Conservation (phyloP, 92 coral and sea anemone species). For the Paramuricea clavata region DNA sequence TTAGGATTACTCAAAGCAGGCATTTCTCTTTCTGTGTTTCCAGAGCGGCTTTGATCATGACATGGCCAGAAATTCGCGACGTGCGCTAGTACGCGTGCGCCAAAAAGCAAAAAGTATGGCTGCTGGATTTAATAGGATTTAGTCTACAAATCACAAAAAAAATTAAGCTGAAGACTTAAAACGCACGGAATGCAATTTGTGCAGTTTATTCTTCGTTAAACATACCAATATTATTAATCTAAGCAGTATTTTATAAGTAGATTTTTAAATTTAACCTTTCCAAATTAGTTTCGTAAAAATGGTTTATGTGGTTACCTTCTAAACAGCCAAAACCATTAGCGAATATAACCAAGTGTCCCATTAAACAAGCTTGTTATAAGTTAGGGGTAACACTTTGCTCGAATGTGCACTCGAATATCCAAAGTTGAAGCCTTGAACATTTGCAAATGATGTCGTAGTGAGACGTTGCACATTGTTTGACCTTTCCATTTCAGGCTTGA, state of each 20-base stretch:
- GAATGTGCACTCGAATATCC: not conserved
- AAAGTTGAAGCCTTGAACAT: not conserved
- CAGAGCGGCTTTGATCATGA: too few species aligned
- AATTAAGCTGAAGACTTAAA: not conserved
- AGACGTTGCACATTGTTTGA: not conserved
- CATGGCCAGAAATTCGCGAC: too few species aligned
- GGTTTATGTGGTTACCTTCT: too few species aligned
- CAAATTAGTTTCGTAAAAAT: conserved; percentile 1
- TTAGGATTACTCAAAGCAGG: too few species aligned
- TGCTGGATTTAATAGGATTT: not conserved
- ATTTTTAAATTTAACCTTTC: not conserved
- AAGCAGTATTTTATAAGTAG: not conserved
- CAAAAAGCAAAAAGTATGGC: not conserved
- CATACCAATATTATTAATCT: not conserved
- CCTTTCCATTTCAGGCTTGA: not conserved
- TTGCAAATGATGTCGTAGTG: not conserved
- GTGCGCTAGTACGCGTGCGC: not conserved
- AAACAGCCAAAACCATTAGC: too few species aligned
- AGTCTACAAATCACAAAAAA: not conserved
- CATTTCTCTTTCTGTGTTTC: too few species aligned
- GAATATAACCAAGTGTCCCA: not conserved
- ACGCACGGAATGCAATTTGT: not conserved
- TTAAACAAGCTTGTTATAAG: not conserved
- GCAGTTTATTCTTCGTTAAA: not conserved
- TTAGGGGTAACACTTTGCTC: not conserved